Percentiles rank a stretch among this genome's conserved stretches.
These are phyloP conservation scores for Chromis chromis DNA, from an alignment of 2,797 vertebrate species.

Conservation along the genomic window DNA sequence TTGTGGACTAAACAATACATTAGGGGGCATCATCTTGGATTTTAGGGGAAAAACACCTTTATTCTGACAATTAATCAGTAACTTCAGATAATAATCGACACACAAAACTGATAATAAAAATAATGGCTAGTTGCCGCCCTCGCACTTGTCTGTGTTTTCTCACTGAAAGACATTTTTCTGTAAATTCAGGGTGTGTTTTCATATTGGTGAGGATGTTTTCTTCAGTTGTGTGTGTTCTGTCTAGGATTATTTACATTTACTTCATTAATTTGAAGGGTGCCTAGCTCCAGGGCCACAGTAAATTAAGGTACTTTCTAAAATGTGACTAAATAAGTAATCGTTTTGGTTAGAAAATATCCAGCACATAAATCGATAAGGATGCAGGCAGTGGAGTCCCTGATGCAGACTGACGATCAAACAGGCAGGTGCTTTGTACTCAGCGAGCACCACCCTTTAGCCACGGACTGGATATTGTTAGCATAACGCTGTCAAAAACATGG, in stretches of 20 bases:
- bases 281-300: not conserved
- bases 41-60: too few relatives aligned
- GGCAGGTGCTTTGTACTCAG: slow-evolving; percentile 32
- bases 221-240: not conserved
- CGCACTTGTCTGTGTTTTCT: not conserved
- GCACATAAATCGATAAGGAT: not conserved
- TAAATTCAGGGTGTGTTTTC: not conserved
- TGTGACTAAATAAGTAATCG: not conserved
- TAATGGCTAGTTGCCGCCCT: too few relatives aligned
- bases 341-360: not conserved
- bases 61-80: too few relatives aligned
- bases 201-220: not conserved
- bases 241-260: not conserved
- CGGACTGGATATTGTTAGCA: not conserved
- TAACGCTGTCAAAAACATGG: accelerated
- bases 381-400: not conserved
- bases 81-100: too few relatives aligned
- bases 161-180: not conserved
- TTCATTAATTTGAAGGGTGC: not conserved
- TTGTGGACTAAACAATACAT: too few relatives aligned
- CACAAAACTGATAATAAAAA: too few relatives aligned
- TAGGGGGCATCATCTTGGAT: too few relatives aligned
- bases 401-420: not conserved
- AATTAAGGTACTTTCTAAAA: not conserved
- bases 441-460: slow-evolving; percentile 1